Conservation (phyloP, 2,888 invertebrate species). For the Protodeltote pygarga region DNA sequence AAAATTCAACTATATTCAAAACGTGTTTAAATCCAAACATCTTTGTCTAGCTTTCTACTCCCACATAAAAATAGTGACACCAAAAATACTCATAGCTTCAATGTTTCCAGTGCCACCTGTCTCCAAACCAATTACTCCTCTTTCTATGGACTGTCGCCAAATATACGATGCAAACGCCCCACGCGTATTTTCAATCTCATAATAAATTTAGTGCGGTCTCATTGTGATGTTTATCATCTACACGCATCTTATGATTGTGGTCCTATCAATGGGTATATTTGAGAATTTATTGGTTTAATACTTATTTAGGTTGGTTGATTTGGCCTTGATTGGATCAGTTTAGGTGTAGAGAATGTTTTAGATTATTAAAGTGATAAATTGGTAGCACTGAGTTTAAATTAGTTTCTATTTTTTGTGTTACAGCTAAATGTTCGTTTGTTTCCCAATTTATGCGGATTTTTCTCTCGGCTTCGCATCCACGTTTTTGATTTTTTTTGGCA, state of each 20-base stretch:
- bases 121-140: conserved; percentile 35
- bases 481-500: no score
- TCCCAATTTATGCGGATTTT: no score
- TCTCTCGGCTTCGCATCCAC: no score
- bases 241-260: conserved; percentile 29
- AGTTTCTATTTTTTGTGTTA: no score
- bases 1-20: no score
- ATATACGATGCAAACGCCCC: conserved; percentile 30
- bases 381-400: no score
- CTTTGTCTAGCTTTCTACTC: no score
- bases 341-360: conserved; percentile 5
- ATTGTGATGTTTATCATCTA: conserved; percentile 37
- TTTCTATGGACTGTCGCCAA: conserved; percentile 61
- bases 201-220: conserved; percentile 39
- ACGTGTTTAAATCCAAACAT: no score
- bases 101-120: conserved; percentile 49
- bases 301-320: conserved; percentile 16
- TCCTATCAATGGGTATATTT: conserved; percentile 16
- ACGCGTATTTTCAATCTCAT: conserved; percentile 28
- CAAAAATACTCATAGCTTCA: conserved; percentile 20
- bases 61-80: conserved; percentile 7
- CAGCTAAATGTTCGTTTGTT: no score
- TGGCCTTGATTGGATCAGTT: conserved; percentile 34
- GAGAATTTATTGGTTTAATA: conserved; percentile 31
- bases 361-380: neutral